Evolutionary conservation across 1,140 invertebrate genomes (phyloP), one percentile per base, ranked within the genome.

Genomic region (Nomia melanderi): DNA sequence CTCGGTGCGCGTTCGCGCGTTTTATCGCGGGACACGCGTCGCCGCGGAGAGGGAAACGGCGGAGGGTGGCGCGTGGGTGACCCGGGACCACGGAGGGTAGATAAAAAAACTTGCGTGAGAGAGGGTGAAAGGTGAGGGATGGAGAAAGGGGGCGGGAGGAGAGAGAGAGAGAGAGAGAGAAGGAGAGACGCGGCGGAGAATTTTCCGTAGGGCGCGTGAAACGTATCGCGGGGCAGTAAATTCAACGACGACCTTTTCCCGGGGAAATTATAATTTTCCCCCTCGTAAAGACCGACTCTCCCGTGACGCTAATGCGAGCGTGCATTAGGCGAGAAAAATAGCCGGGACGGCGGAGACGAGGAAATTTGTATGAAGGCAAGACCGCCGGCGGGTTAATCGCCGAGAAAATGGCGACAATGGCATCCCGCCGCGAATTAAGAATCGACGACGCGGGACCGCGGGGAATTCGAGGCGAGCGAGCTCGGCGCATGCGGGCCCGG

Each of bases 301-400:
- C 82, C 56, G 86, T 87, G 88, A 90, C 88, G 85, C 87, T 90
- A 90, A 90, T 89, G 89, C 87, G 89, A 89, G 88, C 85, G 87
- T 89, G 88, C 89, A 90, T 90, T 90, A 90, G 87, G 83, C 72
- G 86, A 90, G 89, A 90, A 90, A 90, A 90, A 90, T 90, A 88
- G 88, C 81, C 44, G 53, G 57, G 53, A 41, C 77, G 56, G 59
- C 25, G 77, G 64, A 78, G 80, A 84, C 78, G 80, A 81, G 84
- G 75, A 81, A 89, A 89, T 87, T 88, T 87, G 77, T 81, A 85
- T 36, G 78, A 79, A 85, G 76, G 78, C 82, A 71, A 88, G 88
- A 72, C 66, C 78, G 78, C 64, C 82, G 80, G 83, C 78, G 79
- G 83, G 86, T 90, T 90, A 90, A 90, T 90, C 89, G 87, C 79